phyloP scores from a whole-genome alignment of 2,797 vertebrate genomes.

The Chromobotia macracanthus region DNA sequence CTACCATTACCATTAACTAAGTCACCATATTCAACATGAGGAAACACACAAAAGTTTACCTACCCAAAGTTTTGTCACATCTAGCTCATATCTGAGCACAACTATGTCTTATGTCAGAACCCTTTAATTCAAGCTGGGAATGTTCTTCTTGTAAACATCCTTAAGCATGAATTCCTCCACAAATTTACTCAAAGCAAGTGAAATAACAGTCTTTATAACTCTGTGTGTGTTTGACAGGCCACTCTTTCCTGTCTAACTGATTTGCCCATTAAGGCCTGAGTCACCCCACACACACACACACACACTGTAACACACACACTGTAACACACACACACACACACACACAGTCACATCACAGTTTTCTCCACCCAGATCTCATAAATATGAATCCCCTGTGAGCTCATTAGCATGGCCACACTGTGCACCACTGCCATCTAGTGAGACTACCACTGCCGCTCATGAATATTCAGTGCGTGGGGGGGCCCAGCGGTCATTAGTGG shows the following conservation, averaged over 20 bases:
- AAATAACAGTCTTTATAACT: background rate
- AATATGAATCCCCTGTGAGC: slow-evolving; percentile 53
- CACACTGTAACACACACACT: no score
- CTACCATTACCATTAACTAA: no score
- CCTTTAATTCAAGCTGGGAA: no score
- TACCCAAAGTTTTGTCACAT: no score
- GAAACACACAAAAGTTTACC: no score
- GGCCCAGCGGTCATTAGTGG: slow-evolving; percentile 43
- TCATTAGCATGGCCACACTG: slow-evolving; percentile 55
- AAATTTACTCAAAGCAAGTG: slow-evolving; percentile 2
- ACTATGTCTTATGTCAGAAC: no score
- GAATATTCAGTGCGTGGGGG: slow-evolving; percentile 72
- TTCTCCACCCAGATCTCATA: slow-evolving; percentile 34
- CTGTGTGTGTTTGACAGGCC: slow-evolving; percentile 34
- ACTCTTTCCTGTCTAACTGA: slow-evolving; percentile 56
- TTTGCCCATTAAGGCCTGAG: slow-evolving; percentile 61
- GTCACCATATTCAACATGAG: no score
- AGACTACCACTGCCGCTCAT: slow-evolving; percentile 67
- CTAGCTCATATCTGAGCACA: no score
- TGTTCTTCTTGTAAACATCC: background rate
- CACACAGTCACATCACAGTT: slow-evolving; percentile 37
- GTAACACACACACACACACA: slow-evolving; percentile 40
- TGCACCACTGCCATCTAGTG: slow-evolving; percentile 66
- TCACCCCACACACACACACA: slow-evolving; percentile 24
- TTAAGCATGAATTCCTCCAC: background rate